These are phyloP conservation scores for Bryconaethiops microstoma DNA, from an alignment of 2,797 vertebrate species.

Conservation along the genomic window DNA sequence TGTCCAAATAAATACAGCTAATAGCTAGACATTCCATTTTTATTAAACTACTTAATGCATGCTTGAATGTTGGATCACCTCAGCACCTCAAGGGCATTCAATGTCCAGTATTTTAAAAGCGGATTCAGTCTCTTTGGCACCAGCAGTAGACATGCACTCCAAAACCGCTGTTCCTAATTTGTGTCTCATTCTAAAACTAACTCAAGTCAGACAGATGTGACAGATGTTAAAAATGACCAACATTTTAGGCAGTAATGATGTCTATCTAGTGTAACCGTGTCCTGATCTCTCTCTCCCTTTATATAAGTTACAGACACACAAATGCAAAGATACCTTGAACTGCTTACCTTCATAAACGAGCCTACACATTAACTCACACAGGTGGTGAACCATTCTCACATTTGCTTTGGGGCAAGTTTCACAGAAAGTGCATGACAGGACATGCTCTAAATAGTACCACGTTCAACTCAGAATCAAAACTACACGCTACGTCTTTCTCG, in stretches of 20 bases:
- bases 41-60: neutral
- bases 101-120: neutral
- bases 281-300: constrained; percentile 29
- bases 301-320: neutral
- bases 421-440: constrained; percentile 34
- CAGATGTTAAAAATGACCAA: constrained; percentile 61
- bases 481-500: constrained; percentile 53
- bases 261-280: constrained; percentile 53
- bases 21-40: neutral
- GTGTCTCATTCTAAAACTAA: constrained; percentile 25
- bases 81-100: neutral
- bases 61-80: neutral
- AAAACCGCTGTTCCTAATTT: constrained; percentile 2
- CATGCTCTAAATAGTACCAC: constrained; percentile 26
- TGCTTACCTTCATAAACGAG: constrained; percentile 3
- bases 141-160: neutral
- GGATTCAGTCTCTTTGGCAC: neutral
- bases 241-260: constrained; percentile 59
- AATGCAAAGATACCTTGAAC: neutral
- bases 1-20: neutral
- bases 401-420: constrained; percentile 8
- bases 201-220: constrained; percentile 27
- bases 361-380: constrained; percentile 29
- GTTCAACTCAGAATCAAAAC: constrained; percentile 32
- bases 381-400: neutral